A percentile compares a stretch with the other conserved stretches of the same genome.
Conservation (phyloP, 1,140 invertebrate genomes). For the Alviniconcha marisindica region DNA sequence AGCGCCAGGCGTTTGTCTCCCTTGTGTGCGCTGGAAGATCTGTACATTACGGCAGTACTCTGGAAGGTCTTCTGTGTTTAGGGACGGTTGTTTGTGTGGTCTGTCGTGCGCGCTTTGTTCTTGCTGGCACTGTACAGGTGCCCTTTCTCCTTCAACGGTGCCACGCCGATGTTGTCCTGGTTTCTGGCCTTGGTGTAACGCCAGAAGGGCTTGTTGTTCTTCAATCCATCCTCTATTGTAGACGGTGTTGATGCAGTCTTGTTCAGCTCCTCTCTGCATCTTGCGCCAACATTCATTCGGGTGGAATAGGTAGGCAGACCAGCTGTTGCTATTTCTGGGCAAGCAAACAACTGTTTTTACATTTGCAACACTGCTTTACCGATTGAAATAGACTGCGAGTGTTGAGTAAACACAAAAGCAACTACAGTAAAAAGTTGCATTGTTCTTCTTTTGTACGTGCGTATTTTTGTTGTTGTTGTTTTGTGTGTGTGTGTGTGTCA, state of each 20-base stretch:
- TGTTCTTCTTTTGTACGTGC: no score
- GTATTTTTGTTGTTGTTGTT: no score
- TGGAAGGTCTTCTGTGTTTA: neutral
- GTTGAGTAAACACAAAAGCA: no score
- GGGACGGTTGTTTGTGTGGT: neutral
- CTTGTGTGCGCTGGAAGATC: neutral
- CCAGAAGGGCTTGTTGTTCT: neutral
- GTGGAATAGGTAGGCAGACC: neutral
- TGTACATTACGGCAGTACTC: neutral
- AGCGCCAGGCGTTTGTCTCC: neutral
- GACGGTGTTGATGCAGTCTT: neutral
- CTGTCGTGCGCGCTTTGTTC: neutral
- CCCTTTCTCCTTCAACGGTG: neutral
- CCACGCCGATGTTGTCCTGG: neutral
- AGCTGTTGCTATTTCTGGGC: neutral
- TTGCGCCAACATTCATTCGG: neutral
- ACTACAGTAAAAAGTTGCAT: no score
- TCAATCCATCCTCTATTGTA: neutral
- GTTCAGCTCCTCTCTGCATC: neutral
- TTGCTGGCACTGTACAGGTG: neutral
- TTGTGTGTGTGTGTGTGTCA: no score
- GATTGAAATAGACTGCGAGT: no score
- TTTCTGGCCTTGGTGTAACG: neutral
- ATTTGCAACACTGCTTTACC: no score
- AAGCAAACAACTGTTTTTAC: neutral